Percentiles rank a stretch among this genome's conserved stretches.
These are phyloP conservation scores for Agrotis exclamationis DNA, from an alignment of 2,888 invertebrate genomes.

Conservation along the genomic window DNA sequence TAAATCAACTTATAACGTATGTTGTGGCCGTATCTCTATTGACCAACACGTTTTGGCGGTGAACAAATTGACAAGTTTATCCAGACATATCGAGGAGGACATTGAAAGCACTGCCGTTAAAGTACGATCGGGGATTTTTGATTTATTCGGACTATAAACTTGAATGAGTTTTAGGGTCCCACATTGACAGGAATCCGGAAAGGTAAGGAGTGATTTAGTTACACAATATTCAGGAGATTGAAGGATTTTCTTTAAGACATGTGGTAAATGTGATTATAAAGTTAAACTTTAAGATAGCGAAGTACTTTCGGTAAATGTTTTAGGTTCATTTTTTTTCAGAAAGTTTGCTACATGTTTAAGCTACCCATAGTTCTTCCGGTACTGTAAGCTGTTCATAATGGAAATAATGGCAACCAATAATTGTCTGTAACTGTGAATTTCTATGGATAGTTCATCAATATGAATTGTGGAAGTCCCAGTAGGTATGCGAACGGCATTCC, in stretches of 20 bases:
- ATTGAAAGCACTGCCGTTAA: conserved; percentile 67
- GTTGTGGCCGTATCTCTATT: conserved; percentile 70
- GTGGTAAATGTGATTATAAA: background rate
- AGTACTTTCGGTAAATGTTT: background rate
- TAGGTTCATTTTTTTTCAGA: no score
- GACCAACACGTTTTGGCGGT: conserved; percentile 75
- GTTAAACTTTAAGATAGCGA: background rate
- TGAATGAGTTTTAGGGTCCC: conserved; percentile 70
- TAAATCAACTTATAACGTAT: conserved; percentile 79
- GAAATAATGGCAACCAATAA: background rate
- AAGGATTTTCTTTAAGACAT: background rate
- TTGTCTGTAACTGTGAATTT: background rate
- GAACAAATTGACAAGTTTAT: conserved; percentile 81
- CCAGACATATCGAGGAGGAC: conserved; percentile 76
- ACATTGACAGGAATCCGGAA: conserved; percentile 47
- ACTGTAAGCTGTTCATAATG: no score
- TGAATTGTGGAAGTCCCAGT: background rate
- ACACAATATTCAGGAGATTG: background rate
- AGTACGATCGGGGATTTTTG: conserved; percentile 64
- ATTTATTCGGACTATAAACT: conserved; percentile 76
- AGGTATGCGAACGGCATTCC: background rate
- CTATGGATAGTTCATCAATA: background rate
- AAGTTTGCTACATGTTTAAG: background rate
- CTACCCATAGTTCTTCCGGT: background rate
- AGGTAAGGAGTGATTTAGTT: conserved; percentile 28